A percentile compares a stretch with the other conserved stretches of the same genome.
These are phyloP conservation scores for Cottus gobio DNA, from an alignment of 2,113 vertebrate species.

Conservation along the genomic window DNA sequence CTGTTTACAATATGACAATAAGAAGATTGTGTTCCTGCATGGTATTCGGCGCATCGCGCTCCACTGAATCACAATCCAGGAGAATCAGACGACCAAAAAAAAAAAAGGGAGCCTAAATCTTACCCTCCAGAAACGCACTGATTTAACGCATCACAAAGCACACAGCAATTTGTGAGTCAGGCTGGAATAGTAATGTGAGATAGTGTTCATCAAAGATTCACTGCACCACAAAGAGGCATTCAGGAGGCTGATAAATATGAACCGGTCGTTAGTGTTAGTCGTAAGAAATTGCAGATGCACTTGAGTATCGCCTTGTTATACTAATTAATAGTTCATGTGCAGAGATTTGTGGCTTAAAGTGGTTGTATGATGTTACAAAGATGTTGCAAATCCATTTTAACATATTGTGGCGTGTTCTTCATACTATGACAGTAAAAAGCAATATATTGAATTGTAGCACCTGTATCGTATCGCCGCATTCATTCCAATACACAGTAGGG, in stretches of 20 bases:
- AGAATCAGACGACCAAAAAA: slow-evolving; percentile 13
- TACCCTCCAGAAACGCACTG: slow-evolving; percentile 43
- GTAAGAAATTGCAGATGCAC: neutral
- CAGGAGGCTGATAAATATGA: neutral
- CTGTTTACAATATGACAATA: slow-evolving; percentile 49
- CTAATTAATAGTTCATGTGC: neutral
- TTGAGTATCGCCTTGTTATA: neutral
- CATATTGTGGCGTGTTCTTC: too few relatives aligned
- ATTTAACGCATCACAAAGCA: slow-evolving; percentile 41
- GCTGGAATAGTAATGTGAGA: slow-evolving; percentile 1
- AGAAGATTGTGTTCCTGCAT: slow-evolving; percentile 36
- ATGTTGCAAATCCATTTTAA: neutral
- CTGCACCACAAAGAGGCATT: neutral
- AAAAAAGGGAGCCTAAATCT: slow-evolving; percentile 34
- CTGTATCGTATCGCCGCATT: too few relatives aligned
- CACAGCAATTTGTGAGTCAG: neutral
- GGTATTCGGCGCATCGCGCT: slow-evolving; percentile 33
- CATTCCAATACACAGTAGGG: too few relatives aligned
- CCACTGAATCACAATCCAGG: slow-evolving; percentile 32
- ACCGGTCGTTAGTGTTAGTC: neutral
- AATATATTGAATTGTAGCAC: too few relatives aligned
- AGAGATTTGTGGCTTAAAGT: neutral
- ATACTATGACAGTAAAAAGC: too few relatives aligned
- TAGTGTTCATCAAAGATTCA: neutral
- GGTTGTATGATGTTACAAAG: neutral